These are phyloP conservation scores for Adoxophyes honmai DNA, from an alignment of 1,140 invertebrate genomes.

Conservation along the genomic window DNA sequence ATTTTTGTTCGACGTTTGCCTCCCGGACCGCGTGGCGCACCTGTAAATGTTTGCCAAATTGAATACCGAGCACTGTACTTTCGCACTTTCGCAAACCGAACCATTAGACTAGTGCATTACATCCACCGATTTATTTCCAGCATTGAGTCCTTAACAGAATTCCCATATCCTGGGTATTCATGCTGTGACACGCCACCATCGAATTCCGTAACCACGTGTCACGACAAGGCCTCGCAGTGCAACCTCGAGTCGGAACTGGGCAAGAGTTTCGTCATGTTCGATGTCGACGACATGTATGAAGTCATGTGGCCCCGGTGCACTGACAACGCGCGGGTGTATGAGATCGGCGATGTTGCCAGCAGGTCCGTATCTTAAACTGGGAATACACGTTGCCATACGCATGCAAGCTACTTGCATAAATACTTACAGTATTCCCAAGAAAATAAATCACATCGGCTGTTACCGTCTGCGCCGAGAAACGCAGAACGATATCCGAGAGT, in stretches of 20 bases:
- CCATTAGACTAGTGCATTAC: no score
- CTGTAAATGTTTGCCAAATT: no score
- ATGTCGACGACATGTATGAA: constrained; percentile 38
- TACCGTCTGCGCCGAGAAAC: no score
- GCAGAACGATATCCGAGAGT: no score
- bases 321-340: constrained; percentile 42
- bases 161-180: constrained; percentile 36
- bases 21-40: no score
- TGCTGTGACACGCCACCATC: constrained; percentile 39
- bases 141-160: constrained; percentile 39
- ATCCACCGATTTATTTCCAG: constrained; percentile 26
- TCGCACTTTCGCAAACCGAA: no score
- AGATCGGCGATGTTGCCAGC: constrained; percentile 58
- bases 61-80: no score
- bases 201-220: constrained; percentile 27
- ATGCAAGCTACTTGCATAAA: no score
- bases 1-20: no score
- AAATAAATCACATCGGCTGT: no score
- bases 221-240: constrained; percentile 52
- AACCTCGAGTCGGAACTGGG: constrained; percentile 50
- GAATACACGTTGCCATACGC: no score
- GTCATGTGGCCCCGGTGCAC: constrained; percentile 38
- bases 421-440: no score
- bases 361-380: constrained; percentile 51
- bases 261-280: constrained; percentile 60